Percentiles rank a stretch among this genome's conserved stretches.
Evolutionary conservation across 2,888 invertebrate genomes (phyloP).

Genomic region (Carpatolechia fugitivella): DNA sequence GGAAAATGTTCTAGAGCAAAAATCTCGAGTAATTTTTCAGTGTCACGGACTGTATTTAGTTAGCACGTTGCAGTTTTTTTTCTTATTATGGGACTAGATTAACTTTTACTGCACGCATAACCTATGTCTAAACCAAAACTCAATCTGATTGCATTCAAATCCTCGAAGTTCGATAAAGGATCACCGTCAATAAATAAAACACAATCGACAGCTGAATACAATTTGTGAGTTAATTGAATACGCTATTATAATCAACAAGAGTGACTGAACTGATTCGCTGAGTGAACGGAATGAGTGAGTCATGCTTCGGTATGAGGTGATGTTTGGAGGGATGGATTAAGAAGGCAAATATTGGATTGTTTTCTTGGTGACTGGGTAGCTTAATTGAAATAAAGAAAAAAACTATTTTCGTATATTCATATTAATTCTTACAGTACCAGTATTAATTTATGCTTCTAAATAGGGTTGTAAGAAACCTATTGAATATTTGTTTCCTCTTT

Average conservation of each 20-base stretch:
- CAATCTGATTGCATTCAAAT: slow-evolving; percentile 10
- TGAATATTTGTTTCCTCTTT: no score
- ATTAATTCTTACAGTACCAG: no score
- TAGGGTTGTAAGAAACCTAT: no score
- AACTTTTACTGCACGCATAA: neutral
- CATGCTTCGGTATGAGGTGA: neutral
- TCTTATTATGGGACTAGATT: no score
- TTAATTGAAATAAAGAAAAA: neutral
- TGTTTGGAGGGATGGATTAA: neutral
- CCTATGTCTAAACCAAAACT: neutral
- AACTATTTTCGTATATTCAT: no score
- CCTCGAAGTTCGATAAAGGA: neutral
- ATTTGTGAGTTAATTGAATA: slow-evolving; percentile 16
- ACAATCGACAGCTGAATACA: slow-evolving; percentile 12
- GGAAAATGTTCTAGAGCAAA: no score
- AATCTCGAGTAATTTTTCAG: no score
- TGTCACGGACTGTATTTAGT: no score
- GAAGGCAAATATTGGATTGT: neutral
- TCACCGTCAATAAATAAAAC: slow-evolving; percentile 7
- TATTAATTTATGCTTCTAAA: no score
- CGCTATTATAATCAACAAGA: slow-evolving; percentile 21
- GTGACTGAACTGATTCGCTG: neutral
- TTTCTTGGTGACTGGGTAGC: no score
- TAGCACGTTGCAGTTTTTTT: no score
- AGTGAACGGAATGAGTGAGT: neutral